Evolutionary conservation across 2,888 invertebrate species (phyloP), one percentile per base, ranked within the genome.

Genomic region (Xiphydria camelus): DNA sequence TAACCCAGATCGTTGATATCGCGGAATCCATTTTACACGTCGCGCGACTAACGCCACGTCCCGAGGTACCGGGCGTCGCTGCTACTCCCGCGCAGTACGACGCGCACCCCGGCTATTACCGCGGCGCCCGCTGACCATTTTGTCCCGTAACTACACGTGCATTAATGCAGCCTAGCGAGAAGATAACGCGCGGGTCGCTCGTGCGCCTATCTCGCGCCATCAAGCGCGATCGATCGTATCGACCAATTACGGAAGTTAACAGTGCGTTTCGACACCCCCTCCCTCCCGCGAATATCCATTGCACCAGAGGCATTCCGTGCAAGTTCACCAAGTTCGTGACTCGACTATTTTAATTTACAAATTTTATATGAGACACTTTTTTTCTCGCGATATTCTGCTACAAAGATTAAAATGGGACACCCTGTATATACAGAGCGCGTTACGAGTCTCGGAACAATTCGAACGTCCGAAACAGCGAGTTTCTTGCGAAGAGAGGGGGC

Each of bases 111-210:
- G 36, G 35, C 44, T 37, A 49, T 47, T 53, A 47, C 22, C 12
- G 29, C 25, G 22, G 19, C 26, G 38, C 44, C 57, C 49, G n/a
- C 45, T 56, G 51, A 60, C 64, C 64, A 70, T 71, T 71, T 64
- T 65, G 63, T 63, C 61, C 62, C 62, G 64, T 68, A 67, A 65
- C 62, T 59, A 51, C 59, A 61, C 63, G 59, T 65, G 59, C 62
- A 64, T 67, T 68, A 68, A 70, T 62, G 68, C 66, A 63, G 55
- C 63, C 63, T 60, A 62, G 59, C 59, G 65, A 60, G 60, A 68
- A 68, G 69, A 70, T 70, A 70, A 69, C 66, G 57, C 42, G 59
- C 51, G 52, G 51, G 47, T 55, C 50, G 34, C 36, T 31, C 38
- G 39, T 34, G 31, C 38, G 29, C 37, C 41, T 41, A 43, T 20